A percentile compares a stretch with the other conserved stretches of the same genome.
Conservation (phyloP, 2,888 invertebrate genomes). For the Odiellus spinosus region DNA sequence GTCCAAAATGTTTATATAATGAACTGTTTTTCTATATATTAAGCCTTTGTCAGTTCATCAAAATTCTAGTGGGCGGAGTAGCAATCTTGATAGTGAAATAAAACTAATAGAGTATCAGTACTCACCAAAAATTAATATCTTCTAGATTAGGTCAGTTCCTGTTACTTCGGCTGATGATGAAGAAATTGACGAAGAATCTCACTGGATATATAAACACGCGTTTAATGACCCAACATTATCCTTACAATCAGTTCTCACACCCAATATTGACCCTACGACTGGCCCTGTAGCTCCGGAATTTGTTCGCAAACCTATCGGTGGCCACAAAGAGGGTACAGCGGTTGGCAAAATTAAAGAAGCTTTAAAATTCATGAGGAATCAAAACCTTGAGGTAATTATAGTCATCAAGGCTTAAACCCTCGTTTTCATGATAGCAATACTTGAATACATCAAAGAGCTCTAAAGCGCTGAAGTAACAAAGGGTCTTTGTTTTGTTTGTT, state of each 20-base stretch:
- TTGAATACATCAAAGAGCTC: no score
- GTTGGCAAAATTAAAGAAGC: constrained; percentile 84
- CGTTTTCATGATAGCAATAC: neutral
- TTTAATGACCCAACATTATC: constrained; percentile 72
- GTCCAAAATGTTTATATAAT: no score
- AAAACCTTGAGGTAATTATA: constrained; percentile 57
- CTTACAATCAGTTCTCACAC: constrained; percentile 37
- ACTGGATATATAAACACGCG: constrained; percentile 93
- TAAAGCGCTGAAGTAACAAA: no score
- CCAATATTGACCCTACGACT: neutral
- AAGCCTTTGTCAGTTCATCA: no score
- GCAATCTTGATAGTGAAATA: no score
- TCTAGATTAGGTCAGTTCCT: constrained; percentile 66
- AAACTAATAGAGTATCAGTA: no score
- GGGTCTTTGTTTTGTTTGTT: no score
- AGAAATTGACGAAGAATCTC: constrained; percentile 83
- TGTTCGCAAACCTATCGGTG: constrained; percentile 25
- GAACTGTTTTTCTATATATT: no score
- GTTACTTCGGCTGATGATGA: constrained; percentile 45
- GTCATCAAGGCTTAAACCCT: constrained; percentile 2
- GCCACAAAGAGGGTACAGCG: constrained; percentile 18
- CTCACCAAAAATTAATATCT: no score
- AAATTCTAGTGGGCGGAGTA: no score
- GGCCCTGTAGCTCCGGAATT: constrained; percentile 16
- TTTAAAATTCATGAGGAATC: constrained; percentile 87